These are phyloP conservation scores for Petrophora chlorosata DNA, from an alignment of 2,888 invertebrate species.

Conservation along the genomic window DNA sequence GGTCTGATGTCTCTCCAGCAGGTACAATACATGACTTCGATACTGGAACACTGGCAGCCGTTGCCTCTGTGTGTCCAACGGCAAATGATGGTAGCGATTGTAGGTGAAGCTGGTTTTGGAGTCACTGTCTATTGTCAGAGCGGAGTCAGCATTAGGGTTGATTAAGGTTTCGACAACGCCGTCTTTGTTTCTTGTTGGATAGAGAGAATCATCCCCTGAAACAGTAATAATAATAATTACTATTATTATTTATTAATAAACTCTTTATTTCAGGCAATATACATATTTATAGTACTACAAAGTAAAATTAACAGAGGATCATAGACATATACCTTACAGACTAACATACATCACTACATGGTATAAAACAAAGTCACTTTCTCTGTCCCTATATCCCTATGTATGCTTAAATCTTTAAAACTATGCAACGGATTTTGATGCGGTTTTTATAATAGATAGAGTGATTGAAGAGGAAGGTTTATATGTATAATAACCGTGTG, in stretches of 20 bases:
- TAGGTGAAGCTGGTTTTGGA: conserved; percentile 89
- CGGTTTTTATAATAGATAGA: too few relatives aligned
- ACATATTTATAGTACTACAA: too few relatives aligned
- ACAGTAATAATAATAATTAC: conserved; percentile 8
- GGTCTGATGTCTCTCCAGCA: conserved; percentile 94
- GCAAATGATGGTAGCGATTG: conserved; percentile 92
- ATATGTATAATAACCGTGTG: too few relatives aligned
- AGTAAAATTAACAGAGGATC: too few relatives aligned
- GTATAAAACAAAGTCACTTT: too few relatives aligned
- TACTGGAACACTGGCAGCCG: conserved; percentile 94
- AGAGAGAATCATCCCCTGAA: conserved; percentile 58
- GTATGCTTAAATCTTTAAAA: too few relatives aligned
- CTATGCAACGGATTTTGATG: too few relatives aligned
- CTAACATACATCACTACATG: too few relatives aligned
- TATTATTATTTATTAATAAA: background rate
- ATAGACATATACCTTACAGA: too few relatives aligned
- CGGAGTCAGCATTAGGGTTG: conserved; percentile 67
- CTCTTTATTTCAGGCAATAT: too few relatives aligned
- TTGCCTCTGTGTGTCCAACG: conserved; percentile 92
- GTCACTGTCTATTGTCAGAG: conserved; percentile 82
- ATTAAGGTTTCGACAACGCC: conserved; percentile 66
- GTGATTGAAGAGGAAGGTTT: too few relatives aligned
- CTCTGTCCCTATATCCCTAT: too few relatives aligned
- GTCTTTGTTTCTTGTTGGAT: conserved; percentile 70
- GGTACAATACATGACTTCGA: conserved; percentile 93